A percentile compares a stretch with the other conserved stretches of the same genome.
These are phyloP conservation scores for Gadopsis bispinosus DNA, from an alignment of 2,797 vertebrate genomes.

Conservation along the genomic window DNA sequence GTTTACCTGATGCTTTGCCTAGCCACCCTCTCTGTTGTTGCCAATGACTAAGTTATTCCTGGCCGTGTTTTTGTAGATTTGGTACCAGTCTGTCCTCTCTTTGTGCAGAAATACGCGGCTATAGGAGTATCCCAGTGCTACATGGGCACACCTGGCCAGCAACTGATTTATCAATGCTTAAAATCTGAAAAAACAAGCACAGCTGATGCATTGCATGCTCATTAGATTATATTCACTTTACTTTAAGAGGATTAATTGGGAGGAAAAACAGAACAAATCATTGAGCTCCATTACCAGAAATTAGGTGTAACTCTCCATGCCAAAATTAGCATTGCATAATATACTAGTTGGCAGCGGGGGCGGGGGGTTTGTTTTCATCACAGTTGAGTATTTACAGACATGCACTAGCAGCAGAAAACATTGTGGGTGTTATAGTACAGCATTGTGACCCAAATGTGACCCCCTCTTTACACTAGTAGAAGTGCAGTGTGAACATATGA, in stretches of 20 bases:
- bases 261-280: conserved; percentile 66
- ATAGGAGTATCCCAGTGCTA: not conserved
- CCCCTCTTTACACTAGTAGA: not conserved
- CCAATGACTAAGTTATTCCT: conserved; percentile 46
- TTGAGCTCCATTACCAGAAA: conserved; percentile 79
- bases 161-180: not conserved
- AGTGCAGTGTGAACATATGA: not conserved
- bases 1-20: conserved; percentile 69
- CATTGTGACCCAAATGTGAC: not conserved
- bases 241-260: conserved; percentile 74
- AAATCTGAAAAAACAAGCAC: not conserved
- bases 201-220: conserved; percentile 42
- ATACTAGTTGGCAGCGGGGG: conserved; percentile 37
- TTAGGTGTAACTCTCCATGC: conserved; percentile 63
- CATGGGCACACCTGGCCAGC: conserved; percentile 8
- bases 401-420: conserved; percentile 28
- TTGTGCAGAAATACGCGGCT: not conserved
- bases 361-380: conserved; percentile 66
- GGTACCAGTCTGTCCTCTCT: not conserved
- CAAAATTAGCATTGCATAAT: conserved; percentile 80
- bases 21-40: conserved; percentile 38
- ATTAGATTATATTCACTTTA: conserved; percentile 62
- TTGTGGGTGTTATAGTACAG: not conserved
- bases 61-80: conserved; percentile 33
- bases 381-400: conserved; percentile 52